These are phyloP conservation scores for Apodemia duryi DNA, from an alignment of 2,888 invertebrate genomes.

Conservation along the genomic window DNA sequence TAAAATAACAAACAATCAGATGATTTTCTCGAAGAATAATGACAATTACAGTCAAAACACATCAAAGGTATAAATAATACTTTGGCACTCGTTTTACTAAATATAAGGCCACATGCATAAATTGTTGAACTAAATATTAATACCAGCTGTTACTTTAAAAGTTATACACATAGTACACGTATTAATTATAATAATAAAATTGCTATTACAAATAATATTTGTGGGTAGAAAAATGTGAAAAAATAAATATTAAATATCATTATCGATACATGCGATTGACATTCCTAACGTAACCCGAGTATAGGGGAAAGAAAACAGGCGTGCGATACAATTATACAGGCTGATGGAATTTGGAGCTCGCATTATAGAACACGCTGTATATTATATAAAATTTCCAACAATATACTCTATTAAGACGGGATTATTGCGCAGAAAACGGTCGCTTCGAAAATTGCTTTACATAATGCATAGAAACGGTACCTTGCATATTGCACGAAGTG, in stretches of 20 bases:
- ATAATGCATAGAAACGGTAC: conserved; percentile 3
- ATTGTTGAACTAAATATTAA: too few relatives aligned
- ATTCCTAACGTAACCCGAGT: conserved; percentile 37
- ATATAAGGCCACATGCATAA: too few relatives aligned
- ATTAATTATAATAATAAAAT: too few relatives aligned
- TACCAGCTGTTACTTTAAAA: too few relatives aligned
- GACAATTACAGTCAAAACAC: too few relatives aligned
- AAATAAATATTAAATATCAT: background rate
- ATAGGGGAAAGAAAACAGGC: conserved; percentile 40
- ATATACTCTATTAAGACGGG: conserved; percentile 14
- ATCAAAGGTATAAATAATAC: too few relatives aligned
- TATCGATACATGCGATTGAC: conserved; percentile 32
- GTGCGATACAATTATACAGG: conserved; percentile 38
- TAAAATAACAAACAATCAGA: too few relatives aligned
- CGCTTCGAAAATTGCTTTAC: conserved; percentile 10
- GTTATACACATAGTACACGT: too few relatives aligned
- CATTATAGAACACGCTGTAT: conserved; percentile 30
- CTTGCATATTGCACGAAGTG: background rate
- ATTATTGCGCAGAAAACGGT: conserved; percentile 14
- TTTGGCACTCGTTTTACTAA: too few relatives aligned
- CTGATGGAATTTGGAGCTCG: conserved; percentile 36
- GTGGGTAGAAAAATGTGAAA: too few relatives aligned
- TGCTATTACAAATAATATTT: too few relatives aligned
- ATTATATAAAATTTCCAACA: conserved; percentile 13
- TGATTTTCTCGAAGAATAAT: too few relatives aligned